phyloP scores from a whole-genome alignment of 2,797 vertebrate species.

The Scyliorhinus canicula region DNA sequence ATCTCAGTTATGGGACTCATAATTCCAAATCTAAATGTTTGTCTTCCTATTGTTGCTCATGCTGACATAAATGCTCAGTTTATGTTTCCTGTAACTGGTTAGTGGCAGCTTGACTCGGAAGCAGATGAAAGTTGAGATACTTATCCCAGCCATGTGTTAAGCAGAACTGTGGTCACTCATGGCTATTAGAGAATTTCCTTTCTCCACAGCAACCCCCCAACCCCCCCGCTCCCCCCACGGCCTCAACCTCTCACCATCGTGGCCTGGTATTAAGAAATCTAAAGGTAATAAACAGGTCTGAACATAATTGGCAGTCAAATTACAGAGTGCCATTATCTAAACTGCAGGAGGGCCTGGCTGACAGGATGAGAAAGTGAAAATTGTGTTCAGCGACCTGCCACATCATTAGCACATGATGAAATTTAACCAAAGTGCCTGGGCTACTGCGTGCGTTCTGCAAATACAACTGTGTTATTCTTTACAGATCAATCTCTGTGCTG shows the following conservation, averaged over 20 bases:
- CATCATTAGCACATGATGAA: constrained; percentile 36
- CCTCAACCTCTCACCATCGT: not conserved
- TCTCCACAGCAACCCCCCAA: not conserved
- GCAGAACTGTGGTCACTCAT: not conserved
- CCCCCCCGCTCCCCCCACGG: not conserved
- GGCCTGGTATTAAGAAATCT: constrained; percentile 19
- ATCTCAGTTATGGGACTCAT: not conserved
- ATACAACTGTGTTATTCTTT: constrained; percentile 33
- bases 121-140: not conserved
- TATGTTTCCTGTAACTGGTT: not conserved
- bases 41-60: not conserved
- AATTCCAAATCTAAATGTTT: not conserved
- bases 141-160: not conserved
- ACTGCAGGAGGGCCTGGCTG: constrained; percentile 35
- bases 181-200: not conserved
- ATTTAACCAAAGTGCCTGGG: constrained; percentile 31
- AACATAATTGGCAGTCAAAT: constrained; percentile 36
- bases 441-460: constrained; percentile 24
- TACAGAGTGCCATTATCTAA: constrained; percentile 35
- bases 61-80: not conserved
- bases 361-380: constrained; percentile 38
- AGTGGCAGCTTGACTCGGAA: not conserved
- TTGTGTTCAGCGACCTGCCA: constrained; percentile 32
- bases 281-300: constrained; percentile 37
- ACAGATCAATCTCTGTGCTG: constrained; percentile 33